phyloP scores from a whole-genome alignment of 2,888 invertebrate species.

The Calameuta filiformis region DNA sequence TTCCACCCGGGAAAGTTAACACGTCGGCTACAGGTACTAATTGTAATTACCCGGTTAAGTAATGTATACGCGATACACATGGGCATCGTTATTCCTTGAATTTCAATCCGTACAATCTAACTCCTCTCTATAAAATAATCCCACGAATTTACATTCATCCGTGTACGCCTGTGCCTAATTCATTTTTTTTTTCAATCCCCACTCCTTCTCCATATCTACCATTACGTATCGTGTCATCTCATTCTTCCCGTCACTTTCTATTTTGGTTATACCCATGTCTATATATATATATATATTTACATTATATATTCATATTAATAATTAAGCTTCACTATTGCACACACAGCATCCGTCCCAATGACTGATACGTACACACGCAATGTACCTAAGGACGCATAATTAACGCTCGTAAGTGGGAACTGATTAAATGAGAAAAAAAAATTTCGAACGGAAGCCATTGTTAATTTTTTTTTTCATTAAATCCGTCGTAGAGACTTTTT shows the following conservation, averaged over 20 bases:
- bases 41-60: neutral
- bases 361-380: neutral
- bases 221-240: neutral
- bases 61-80: neutral
- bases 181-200: neutral
- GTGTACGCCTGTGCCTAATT: neutral
- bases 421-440: neutral
- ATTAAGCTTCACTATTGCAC: neutral
- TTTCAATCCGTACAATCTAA: neutral
- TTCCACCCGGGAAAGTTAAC: conserved; percentile 64
- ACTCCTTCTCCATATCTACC: neutral
- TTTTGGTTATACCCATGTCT: neutral
- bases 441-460: neutral
- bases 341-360: neutral
- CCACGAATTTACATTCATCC: neutral
- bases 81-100: neutral
- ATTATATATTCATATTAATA: neutral
- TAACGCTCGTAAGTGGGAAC: neutral
- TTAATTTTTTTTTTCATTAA: neutral
- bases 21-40: conserved; percentile 31
- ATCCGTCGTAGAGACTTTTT: neutral
- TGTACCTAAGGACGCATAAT: neutral
- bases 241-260: neutral
- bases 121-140: neutral
- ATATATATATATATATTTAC: neutral